phyloP scores from a whole-genome alignment of 1,140 invertebrate species.

The Halyomorpha halys region DNA sequence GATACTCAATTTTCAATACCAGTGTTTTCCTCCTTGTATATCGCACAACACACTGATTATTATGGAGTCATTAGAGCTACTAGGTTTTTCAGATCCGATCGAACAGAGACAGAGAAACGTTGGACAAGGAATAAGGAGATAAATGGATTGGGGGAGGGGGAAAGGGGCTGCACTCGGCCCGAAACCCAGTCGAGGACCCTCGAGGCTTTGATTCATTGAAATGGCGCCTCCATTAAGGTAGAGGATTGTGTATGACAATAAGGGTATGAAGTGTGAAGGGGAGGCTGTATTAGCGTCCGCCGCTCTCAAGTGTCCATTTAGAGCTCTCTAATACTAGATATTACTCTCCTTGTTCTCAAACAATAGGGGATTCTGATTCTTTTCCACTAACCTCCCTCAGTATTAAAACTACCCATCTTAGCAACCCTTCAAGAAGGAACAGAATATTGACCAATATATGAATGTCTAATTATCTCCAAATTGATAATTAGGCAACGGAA shows the following conservation, averaged over 20 bases:
- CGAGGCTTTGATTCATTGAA: conserved; percentile 26
- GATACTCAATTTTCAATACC: too few species aligned
- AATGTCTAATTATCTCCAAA: too few species aligned
- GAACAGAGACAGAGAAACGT: background rate
- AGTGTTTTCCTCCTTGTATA: too few species aligned
- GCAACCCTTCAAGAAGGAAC: too few species aligned
- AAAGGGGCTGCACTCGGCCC: background rate
- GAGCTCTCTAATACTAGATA: conserved; percentile 24
- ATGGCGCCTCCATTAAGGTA: conserved; percentile 27
- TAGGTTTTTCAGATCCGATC: too few species aligned
- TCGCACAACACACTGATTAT: too few species aligned
- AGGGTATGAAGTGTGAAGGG: conserved; percentile 24
- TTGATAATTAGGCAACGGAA: too few species aligned
- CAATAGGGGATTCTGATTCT: conserved; percentile 21
- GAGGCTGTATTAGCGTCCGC: conserved; percentile 20
- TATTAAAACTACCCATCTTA: too few species aligned
- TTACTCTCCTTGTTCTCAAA: conserved; percentile 22
- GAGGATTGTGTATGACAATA: conserved; percentile 25
- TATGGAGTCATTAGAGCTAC: too few species aligned
- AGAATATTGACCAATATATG: too few species aligned
- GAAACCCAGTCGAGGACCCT: conserved; percentile 19
- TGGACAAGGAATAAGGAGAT: conserved; percentile 16
- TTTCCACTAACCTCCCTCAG: background rate
- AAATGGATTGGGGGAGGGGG: conserved; percentile 13
- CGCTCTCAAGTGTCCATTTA: conserved; percentile 23